Conservation (phyloP, 2,888 invertebrate species). For the Liopterus haemorrhoidalis region DNA sequence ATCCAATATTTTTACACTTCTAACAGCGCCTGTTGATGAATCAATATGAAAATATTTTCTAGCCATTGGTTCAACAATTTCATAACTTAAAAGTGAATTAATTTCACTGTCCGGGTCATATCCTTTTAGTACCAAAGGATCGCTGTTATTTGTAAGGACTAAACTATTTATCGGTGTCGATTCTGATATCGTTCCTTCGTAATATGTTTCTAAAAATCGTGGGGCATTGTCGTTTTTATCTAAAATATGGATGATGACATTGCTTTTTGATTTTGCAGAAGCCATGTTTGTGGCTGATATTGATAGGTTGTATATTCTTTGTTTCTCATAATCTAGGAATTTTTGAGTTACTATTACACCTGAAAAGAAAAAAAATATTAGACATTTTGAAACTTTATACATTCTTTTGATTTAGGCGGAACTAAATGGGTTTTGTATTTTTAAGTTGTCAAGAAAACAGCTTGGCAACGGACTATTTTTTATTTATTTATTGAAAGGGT, state of each 20-base stretch:
- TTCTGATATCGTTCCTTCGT: constrained; percentile 71
- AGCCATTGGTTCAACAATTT: constrained; percentile 74
- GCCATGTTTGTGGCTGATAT: constrained; percentile 80
- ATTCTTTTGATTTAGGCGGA: no score
- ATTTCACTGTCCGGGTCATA: constrained; percentile 78
- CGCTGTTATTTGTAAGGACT: constrained; percentile 60
- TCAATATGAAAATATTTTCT: constrained; percentile 78
- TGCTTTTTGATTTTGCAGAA: constrained; percentile 61
- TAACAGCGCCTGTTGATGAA: constrained; percentile 80
- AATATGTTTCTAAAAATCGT: constrained; percentile 58
- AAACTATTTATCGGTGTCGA: constrained; percentile 66
- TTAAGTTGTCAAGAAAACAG: no score
- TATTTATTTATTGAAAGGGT: no score
- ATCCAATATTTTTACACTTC: constrained; percentile 70
- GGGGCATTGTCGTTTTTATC: constrained; percentile 87
- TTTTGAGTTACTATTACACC: constrained; percentile 71
- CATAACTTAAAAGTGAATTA: constrained; percentile 78
- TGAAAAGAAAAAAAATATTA: no score
- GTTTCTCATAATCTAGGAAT: constrained; percentile 75
- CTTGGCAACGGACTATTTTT: no score
- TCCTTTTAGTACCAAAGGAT: constrained; percentile 53
- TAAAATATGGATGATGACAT: constrained; percentile 75
- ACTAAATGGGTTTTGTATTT: no score
- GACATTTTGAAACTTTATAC: no score
- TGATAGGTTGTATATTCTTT: constrained; percentile 73